Conservation (phyloP, 1,140 invertebrate genomes). For the Solen grandis region DNA sequence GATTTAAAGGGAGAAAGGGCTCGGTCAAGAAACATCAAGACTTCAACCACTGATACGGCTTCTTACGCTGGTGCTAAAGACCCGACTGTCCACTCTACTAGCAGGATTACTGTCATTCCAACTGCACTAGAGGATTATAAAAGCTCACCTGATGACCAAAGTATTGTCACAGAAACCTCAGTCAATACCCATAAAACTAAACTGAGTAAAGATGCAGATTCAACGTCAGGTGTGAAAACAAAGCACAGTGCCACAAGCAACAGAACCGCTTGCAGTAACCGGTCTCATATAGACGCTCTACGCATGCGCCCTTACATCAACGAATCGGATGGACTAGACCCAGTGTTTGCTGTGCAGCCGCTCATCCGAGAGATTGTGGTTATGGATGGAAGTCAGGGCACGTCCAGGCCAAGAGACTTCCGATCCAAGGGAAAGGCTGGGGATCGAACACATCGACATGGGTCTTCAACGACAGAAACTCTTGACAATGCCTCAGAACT, state of each 20-base stretch:
- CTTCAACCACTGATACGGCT: no score
- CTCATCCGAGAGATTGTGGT: constrained; percentile 5
- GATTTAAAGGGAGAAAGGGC: no score
- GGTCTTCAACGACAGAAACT: background rate
- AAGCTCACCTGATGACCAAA: background rate
- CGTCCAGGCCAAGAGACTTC: background rate
- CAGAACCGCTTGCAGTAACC: background rate
- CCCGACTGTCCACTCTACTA: no score
- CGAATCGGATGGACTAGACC: constrained; percentile 21
- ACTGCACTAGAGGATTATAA: background rate
- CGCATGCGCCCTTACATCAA: background rate
- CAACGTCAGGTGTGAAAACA: background rate
- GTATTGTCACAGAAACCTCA: background rate
- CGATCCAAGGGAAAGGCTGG: background rate
- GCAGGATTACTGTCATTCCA: constrained; percentile 1
- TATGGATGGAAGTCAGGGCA: background rate
- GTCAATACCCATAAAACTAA: background rate
- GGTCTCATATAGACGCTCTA: background rate
- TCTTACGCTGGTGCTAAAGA: no score
- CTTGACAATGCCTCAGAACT: background rate
- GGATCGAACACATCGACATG: background rate
- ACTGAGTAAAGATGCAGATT: background rate
- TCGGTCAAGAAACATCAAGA: no score
- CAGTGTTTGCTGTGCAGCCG: background rate
- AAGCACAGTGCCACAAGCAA: background rate